phyloP scores from a whole-genome alignment of 2,888 invertebrate species.

The Phalangium opilio region DNA sequence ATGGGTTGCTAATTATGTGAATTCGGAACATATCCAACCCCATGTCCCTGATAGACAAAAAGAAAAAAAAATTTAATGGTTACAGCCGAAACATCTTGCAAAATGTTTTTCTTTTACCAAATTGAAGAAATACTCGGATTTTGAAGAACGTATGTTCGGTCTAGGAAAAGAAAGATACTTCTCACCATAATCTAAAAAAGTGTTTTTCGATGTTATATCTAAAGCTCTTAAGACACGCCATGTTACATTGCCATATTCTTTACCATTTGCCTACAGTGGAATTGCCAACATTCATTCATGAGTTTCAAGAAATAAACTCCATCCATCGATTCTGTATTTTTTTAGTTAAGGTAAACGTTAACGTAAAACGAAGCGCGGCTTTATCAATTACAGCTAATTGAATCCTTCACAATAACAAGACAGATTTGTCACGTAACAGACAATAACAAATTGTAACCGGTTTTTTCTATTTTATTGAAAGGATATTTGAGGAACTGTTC shows the following conservation, averaged over 20 bases:
- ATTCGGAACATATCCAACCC: constrained; percentile 85
- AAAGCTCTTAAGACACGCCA: too few species aligned
- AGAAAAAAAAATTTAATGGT: neutral
- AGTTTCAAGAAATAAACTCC: constrained; percentile 79
- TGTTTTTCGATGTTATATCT: too few species aligned
- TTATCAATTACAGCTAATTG: too few species aligned
- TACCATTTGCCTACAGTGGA: constrained; percentile 89
- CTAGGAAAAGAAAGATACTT: constrained; percentile 92
- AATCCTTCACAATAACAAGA: too few species aligned
- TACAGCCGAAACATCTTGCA: neutral
- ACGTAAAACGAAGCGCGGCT: too few species aligned
- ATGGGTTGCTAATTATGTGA: constrained; percentile 63
- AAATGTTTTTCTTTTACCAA: constrained; percentile 46
- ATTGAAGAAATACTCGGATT: constrained; percentile 87
- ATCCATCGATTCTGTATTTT: constrained; percentile 62
- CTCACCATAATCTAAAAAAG: constrained; percentile 70
- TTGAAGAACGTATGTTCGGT: constrained; percentile 90
- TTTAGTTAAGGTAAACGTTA: constrained; percentile 7
- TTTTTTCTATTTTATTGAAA: constrained; percentile 19
- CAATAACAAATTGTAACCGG: too few species aligned
- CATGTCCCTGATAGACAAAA: constrained; percentile 64
- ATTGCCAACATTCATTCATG: constrained; percentile 89
- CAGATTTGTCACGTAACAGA: too few species aligned
- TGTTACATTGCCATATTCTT: too few species aligned
- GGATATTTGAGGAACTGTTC: constrained; percentile 63